These are phyloP conservation scores for Drosophila ananassae DNA, from an alignment of 1,140 invertebrate genomes.

Conservation along the genomic window DNA sequence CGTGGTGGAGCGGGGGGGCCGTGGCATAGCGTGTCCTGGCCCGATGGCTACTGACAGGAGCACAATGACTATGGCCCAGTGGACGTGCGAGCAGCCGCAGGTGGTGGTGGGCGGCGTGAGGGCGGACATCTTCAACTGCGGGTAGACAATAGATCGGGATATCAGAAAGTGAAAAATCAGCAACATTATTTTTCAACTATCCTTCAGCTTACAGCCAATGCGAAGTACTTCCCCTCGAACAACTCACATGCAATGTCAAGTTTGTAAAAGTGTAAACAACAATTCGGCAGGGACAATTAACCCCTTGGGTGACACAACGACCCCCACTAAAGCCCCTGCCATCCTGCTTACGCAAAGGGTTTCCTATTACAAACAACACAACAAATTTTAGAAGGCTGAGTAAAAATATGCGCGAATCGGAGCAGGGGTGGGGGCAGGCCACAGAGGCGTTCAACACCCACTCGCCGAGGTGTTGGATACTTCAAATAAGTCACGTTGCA, in stretches of 20 bases:
- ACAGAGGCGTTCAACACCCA: conserved; percentile 24
- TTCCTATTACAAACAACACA: conserved; percentile 77
- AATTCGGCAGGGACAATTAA: conserved; percentile 55
- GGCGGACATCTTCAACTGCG: conserved; percentile 50
- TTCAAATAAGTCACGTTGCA: conserved; percentile 75
- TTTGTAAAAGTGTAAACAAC: conserved; percentile 8
- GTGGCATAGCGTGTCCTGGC: conserved; percentile 57
- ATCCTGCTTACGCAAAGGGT: conserved; percentile 72
- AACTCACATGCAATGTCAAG: background rate
- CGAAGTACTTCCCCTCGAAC: background rate
- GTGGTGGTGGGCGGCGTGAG: conserved; percentile 23
- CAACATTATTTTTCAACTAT: background rate
- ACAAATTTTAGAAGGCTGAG: conserved; percentile 45
- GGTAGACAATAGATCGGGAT: conserved; percentile 19
- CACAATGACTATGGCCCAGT: conserved; percentile 64
- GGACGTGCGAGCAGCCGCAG: conserved; percentile 50
- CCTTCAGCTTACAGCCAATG: background rate
- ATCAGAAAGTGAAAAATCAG: background rate
- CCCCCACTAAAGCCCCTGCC: background rate
- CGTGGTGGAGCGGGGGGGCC: conserved; percentile 46
- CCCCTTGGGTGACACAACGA: conserved; percentile 2
- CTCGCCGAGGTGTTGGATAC: conserved; percentile 57
- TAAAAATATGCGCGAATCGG: conserved; percentile 51
- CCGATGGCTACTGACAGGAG: conserved; percentile 64
- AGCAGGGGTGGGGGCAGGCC: background rate